phyloP scores from a whole-genome alignment of 2,797 vertebrate species.

The Poecilia gillii region DNA sequence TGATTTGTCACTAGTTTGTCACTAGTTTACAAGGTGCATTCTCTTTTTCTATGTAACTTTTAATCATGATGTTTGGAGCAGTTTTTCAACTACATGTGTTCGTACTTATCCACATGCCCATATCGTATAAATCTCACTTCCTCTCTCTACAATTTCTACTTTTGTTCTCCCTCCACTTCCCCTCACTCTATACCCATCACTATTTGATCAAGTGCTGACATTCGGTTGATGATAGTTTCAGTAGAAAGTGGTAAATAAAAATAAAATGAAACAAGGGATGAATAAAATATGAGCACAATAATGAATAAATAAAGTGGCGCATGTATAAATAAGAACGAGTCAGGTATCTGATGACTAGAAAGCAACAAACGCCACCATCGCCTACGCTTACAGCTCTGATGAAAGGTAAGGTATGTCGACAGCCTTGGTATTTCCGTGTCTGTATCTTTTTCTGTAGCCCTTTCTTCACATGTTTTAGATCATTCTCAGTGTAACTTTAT shows the following conservation, averaged over 20 bases:
- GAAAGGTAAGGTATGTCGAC: constrained; percentile 65
- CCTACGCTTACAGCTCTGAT: constrained; percentile 64
- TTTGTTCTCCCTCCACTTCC: constrained; percentile 11
- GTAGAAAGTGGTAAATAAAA: constrained; percentile 70
- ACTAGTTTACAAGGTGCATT: neutral
- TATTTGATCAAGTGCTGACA: constrained; percentile 69
- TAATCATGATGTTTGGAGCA: neutral
- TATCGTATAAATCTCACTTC: neutral
- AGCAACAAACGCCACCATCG: constrained; percentile 63
- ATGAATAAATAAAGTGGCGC: constrained; percentile 80
- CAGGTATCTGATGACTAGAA: constrained; percentile 63
- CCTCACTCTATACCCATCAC: constrained; percentile 36
- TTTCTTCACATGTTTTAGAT: constrained; percentile 10
- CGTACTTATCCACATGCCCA: neutral
- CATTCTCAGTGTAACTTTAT: constrained; percentile 25
- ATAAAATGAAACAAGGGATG: constrained; percentile 72
- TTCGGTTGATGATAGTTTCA: constrained; percentile 50
- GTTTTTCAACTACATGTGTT: neutral
- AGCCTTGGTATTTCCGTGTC: constrained; percentile 32
- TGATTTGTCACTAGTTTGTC: neutral
- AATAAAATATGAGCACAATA: constrained; percentile 79
- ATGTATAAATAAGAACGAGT: constrained; percentile 75
- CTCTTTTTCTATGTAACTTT: constrained; percentile 2
- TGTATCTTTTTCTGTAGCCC: constrained; percentile 9
- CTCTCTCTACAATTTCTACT: neutral